Evolutionary conservation across 2,888 invertebrate species (phyloP), one percentile per base, ranked within the genome.

Genomic region (Hydropsyche betteni): DNA sequence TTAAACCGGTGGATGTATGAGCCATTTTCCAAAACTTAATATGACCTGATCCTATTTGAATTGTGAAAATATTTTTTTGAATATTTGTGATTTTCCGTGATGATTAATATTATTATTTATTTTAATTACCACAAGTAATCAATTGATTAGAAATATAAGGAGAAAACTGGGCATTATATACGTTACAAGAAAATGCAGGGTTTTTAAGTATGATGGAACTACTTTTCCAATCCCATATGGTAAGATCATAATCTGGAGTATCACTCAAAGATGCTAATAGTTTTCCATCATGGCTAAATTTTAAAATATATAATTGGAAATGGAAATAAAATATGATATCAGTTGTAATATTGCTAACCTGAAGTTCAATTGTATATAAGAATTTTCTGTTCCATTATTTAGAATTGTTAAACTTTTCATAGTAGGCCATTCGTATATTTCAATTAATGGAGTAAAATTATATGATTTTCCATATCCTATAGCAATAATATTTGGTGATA

Each of bases 11-110:
- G 82, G 97, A 97, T 0, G 97, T 97, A 79, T 89, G 84, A 0
- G 93, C 92, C 93, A 97, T 96, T 87, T 95, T 96, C 97, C 97
- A 97, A 85, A 96, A 96, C 84, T 95, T 95, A 38, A 94, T 92
- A 81, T 95, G 95, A 16, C 91, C 91, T 1, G 91, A 84, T 8
- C 92, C 92, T 91, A 64, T 44, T 8, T 44, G 6, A 8, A 44
- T 33, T 0, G n/a, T 34, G 16, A 74, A 14, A 14, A 6, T 44
- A 34, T 72, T 6, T 55, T n/a, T 24, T 16, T 61, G 5, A 33
- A 24, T 24, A 44, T 24, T 38, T 16, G 64, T 10, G 24, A 34
- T 64, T 10, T 74, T 12, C 14, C 8, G 2, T 68, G 10, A 68
- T 24, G 2, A 68, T 69, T 36, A 38, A 75, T 69, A 64, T 68